These are phyloP conservation scores for Drosophila flavopinicola DNA, from an alignment of 2,888 invertebrate genomes.

Conservation along the genomic window DNA sequence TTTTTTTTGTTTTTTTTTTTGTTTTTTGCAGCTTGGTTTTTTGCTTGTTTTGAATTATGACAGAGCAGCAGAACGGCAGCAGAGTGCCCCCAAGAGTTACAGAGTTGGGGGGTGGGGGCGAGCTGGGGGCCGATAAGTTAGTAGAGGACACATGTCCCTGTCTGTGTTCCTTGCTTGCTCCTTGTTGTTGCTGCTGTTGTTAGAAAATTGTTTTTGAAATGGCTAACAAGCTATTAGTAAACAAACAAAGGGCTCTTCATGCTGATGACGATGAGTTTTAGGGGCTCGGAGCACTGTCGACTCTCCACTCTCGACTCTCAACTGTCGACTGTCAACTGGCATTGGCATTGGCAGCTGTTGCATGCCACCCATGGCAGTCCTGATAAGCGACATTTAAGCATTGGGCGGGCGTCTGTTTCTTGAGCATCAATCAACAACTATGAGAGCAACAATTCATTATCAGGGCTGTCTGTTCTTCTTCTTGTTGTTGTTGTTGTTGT, in stretches of 20 bases:
- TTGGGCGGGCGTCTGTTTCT: slow-evolving; percentile 1
- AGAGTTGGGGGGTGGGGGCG: too few species aligned
- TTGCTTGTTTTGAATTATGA: slow-evolving; percentile 63
- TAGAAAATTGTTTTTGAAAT: slow-evolving; percentile 75
- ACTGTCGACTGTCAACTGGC: slow-evolving; percentile 9
- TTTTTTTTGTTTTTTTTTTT: neutral
- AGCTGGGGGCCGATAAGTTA: slow-evolving; percentile 36
- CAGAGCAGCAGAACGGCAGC: slow-evolving; percentile 18
- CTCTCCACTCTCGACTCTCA: too few species aligned
- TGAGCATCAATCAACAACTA: slow-evolving; percentile 49
- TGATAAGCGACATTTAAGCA: slow-evolving; percentile 54
- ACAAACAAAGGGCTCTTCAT: slow-evolving; percentile 64
- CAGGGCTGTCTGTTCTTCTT: slow-evolving; percentile 17
- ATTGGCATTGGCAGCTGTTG: slow-evolving; percentile 44
- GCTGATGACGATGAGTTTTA: slow-evolving; percentile 53
- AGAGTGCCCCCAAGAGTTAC: slow-evolving; percentile 12
- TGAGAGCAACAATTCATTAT: slow-evolving; percentile 45
- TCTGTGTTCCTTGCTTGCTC: slow-evolving; percentile 24
- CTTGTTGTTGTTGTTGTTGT: slow-evolving; percentile 11
- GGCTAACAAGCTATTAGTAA: slow-evolving; percentile 79
- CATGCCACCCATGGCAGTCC: slow-evolving; percentile 20
- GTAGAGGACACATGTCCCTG: slow-evolving; percentile 49
- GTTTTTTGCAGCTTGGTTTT: slow-evolving; percentile 13
- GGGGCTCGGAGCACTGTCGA: neutral
- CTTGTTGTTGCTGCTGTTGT: slow-evolving; percentile 38